Percentiles rank a stretch among this genome's conserved stretches.
Conservation (phyloP, 1,140 invertebrate species). For the Hycleus phaleratus region DNA sequence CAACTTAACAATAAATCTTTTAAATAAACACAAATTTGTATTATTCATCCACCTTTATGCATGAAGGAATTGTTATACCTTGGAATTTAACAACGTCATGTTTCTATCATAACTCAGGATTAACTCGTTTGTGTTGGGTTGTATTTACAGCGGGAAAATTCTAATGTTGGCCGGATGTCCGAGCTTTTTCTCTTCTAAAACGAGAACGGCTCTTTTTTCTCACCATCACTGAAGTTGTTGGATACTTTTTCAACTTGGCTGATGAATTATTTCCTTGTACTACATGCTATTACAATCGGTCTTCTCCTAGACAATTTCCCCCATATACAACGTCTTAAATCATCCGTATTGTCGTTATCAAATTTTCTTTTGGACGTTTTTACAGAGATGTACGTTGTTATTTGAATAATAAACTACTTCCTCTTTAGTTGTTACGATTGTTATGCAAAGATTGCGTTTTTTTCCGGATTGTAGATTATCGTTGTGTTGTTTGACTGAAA, state of each 20-base stretch:
- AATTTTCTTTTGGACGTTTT: constrained; percentile 10
- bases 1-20: no score
- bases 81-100: no score
- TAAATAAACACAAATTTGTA: no score
- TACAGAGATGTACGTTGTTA: constrained; percentile 10
- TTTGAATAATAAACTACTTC: constrained; percentile 14
- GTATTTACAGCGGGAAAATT: constrained; percentile 15
- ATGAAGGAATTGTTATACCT: no score
- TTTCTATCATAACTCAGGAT: constrained; percentile 12
- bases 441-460: constrained; percentile 5
- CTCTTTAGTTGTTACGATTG: constrained; percentile 2
- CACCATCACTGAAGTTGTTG: no score
- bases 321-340: no score
- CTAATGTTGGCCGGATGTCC: constrained; percentile 11
- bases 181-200: constrained; percentile 5
- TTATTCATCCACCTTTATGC: no score
- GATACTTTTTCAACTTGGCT: no score
- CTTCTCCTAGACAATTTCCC: no score
- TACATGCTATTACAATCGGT: no score
- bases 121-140: constrained; percentile 1
- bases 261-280: no score
- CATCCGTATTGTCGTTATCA: constrained; percentile 1
- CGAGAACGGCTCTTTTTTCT: neutral
- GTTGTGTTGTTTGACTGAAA: no score
- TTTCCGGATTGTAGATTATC: constrained; percentile 1